A percentile compares a stretch with the other conserved stretches of the same genome.
These are phyloP conservation scores for Cremastinae sp. DNA, from an alignment of 2,888 invertebrate genomes.

Conservation along the genomic window DNA sequence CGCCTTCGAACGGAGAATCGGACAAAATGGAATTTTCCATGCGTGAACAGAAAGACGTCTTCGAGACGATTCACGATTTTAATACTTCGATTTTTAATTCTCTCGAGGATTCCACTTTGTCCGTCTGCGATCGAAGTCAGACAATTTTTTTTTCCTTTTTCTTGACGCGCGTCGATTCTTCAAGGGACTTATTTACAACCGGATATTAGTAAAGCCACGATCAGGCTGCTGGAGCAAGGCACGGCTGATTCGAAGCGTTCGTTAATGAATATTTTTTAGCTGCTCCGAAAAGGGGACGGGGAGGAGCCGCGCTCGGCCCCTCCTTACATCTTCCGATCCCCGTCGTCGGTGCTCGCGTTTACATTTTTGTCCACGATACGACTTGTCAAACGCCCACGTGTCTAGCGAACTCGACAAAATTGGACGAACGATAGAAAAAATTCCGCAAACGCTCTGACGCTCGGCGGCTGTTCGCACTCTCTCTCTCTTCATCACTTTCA, in stretches of 20 bases:
- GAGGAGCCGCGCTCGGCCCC: background rate
- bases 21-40: too few species aligned
- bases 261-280: conserved; percentile 33
- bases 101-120: background rate
- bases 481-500: conserved; percentile 22
- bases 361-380: background rate
- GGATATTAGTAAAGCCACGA: conserved; percentile 55
- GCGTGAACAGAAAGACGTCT: too few species aligned
- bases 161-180: conserved; percentile 8
- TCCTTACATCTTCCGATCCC: background rate
- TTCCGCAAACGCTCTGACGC: conserved; percentile 50
- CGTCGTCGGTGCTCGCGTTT: conserved; percentile 31
- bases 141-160: conserved; percentile 9
- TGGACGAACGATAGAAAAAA: conserved; percentile 54
- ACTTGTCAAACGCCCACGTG: conserved; percentile 35
- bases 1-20: too few species aligned
- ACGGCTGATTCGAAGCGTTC: conserved; percentile 69
- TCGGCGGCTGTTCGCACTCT: conserved; percentile 9
- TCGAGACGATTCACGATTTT: too few species aligned
- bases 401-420: conserved; percentile 10
- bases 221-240: conserved; percentile 72
- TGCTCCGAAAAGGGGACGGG: conserved; percentile 20
- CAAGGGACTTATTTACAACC: conserved; percentile 55
- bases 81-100: background rate
- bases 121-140: background rate